phyloP scores from a whole-genome alignment of 2,797 vertebrate genomes.

The Picus viridis region DNA sequence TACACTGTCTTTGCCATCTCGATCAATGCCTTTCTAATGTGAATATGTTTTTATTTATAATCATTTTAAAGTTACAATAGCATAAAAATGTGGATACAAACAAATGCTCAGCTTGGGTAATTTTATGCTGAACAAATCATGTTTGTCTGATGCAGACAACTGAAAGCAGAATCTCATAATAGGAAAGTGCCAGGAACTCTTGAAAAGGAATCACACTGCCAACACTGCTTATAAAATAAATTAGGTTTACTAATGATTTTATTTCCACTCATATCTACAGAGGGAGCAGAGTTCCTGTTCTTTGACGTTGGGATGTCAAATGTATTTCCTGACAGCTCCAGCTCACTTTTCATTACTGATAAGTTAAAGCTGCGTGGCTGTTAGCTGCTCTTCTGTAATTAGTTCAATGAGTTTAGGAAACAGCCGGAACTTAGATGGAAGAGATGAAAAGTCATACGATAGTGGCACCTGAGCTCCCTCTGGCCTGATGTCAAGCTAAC shows the following conservation, averaged over 20 bases:
- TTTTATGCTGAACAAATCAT: slow-evolving; percentile 21
- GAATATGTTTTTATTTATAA: slow-evolving; percentile 40
- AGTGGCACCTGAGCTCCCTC: background rate
- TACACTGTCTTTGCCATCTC: background rate
- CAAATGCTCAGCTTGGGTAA: slow-evolving; percentile 28
- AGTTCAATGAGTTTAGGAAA: slow-evolving; percentile 42
- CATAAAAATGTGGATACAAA: slow-evolving; percentile 9
- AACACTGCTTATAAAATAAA: slow-evolving; percentile 57
- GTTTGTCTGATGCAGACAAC: slow-evolving; percentile 24
- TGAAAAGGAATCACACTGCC: slow-evolving; percentile 47
- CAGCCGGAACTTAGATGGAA: background rate
- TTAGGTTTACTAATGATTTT: slow-evolving; percentile 57
- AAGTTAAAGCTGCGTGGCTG: slow-evolving; percentile 18
- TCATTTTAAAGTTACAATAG: slow-evolving; percentile 1
- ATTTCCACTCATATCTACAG: slow-evolving; percentile 40
- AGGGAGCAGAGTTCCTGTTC: slow-evolving; percentile 23
- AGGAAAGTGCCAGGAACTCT: slow-evolving; percentile 40
- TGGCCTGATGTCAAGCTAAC: background rate
- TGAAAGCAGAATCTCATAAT: slow-evolving; percentile 38
- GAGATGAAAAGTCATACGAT: background rate
- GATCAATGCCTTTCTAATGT: background rate
- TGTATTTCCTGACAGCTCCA: slow-evolving; percentile 54
- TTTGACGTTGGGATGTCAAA: slow-evolving; percentile 39
- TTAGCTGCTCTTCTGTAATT: slow-evolving; percentile 38
- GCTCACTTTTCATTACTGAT: slow-evolving; percentile 55